Evolutionary conservation across 2,888 invertebrate genomes (phyloP), one percentile per base, ranked within the genome.

Genomic region (Megamerina dolium): DNA sequence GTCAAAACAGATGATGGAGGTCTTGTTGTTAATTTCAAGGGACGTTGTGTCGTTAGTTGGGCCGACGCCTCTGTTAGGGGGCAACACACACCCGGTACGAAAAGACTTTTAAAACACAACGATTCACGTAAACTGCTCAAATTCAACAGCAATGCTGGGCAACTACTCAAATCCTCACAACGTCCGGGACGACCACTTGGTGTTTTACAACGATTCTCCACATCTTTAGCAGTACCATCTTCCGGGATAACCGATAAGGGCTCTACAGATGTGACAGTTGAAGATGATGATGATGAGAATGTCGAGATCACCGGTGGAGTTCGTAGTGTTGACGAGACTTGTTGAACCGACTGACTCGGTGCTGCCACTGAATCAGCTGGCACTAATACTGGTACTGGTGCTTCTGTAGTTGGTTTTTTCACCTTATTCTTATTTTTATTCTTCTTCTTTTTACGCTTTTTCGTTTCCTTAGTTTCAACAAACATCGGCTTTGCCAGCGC

Each of bases 41-140:
- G 70, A 17, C 59, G 64, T 51, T 58, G 68, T 19, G 71, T 69
- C 3, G 69, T 68, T 23, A 51, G 33, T 21, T 64, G 49, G 17
- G 63, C 54, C 0, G 69, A 64, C 5, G 59, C 52, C 33, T 66
- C 66, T 57, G 75, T 71, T 8, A 69, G 55, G 0, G 92, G 92
- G 67, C 93, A 93, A 63, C 93, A 93, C 3, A 93, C 92, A 2
- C 93, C 93, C 2, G 93, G 93, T 2, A 89, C 87, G 60, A 92
- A 91, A 2, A 92, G 75, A 50, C 87, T 88, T 72, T 92, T 91
- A 63, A 93, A 93, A 61, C 93, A 93, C 9, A 93, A 74, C 0
- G 91, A 91, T 60, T 90, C 88, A 21, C 92, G 74, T 14, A 93
- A 74, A 63, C 83, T 85, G 12, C 84, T 81, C 38, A 92, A 74